Evolutionary conservation across 64 coral and sea anemone species (phyloP), one percentile per base, ranked within the genome.

Genomic region (Montipora efflorescens): DNA sequence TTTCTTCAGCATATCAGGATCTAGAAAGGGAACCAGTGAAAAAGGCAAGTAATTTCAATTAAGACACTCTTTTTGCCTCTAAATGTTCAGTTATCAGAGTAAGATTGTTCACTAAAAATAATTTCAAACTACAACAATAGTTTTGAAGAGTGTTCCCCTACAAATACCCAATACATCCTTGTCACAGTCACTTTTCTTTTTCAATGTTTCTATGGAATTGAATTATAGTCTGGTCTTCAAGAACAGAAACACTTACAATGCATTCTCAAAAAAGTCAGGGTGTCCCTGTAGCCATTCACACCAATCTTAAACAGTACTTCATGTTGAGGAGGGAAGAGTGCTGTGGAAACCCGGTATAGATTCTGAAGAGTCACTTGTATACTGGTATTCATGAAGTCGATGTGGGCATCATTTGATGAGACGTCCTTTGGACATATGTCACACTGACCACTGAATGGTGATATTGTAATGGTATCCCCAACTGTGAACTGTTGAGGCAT

Each of bases 361-460:
- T 98, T 98, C 79, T 96, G 94, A 5, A 95, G 79, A 0, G 88
- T 96, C 58, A 98, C 91, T 46, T 95, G 97, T 20, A 98, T 48
- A 55, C 97, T 98, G 1, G 94, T 98, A 47, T 98, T 98, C 47
- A 36, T 76, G 48, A 98, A 57, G 19, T 96, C 94, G 84, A 98
- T 77, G 48, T 98, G 94, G 78, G 83, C 89, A 53, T 96, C 93
- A 76, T 94, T 98, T 46, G 91, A 87, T 20, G 97, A 98, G 22
- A 92, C 84, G 88, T 98, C 97, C 49, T 98, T 95, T 15, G 97
- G 97, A 76, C 97, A 98, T 28, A 98, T 98, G 88, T 98, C 97
- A 92, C 94, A 91, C 64, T 98, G 94, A 6, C 97, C 97, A 92
- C 97, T 98, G 71, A 95, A 98, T 8, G 97, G 97, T 58, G 98